These are phyloP conservation scores for Ornithorhynchus anatinus DNA, from an alignment of 2,113 vertebrate species.

Conservation along the genomic window DNA sequence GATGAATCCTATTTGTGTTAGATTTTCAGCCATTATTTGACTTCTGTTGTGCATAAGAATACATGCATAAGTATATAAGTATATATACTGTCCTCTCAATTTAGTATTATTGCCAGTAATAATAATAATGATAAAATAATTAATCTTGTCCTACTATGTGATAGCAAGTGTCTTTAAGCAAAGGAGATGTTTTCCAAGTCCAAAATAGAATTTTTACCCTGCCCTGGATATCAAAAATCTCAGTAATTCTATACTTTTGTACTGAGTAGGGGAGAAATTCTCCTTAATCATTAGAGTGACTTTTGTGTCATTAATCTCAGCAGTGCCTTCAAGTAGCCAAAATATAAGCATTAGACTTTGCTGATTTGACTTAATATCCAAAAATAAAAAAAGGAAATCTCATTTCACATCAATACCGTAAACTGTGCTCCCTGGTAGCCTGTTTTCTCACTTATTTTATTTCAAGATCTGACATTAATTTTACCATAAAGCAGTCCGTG, in stretches of 20 bases:
- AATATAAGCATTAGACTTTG: background rate
- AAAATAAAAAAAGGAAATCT: background rate
- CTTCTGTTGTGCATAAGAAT: no score
- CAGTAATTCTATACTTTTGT: background rate
- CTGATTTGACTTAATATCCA: background rate
- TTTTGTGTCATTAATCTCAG: background rate
- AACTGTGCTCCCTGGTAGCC: background rate
- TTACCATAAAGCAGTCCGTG: background rate
- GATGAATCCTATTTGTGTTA: background rate
- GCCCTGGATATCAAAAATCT: background rate
- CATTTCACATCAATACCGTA: background rate
- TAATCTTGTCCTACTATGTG: background rate
- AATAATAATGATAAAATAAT: background rate
- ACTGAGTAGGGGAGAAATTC: background rate
- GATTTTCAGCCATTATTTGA: background rate
- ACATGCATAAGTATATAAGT: no score
- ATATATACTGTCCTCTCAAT: no score
- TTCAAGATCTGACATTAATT: background rate
- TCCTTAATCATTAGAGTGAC: slow-evolving; percentile 9
- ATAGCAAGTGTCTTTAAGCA: no score
- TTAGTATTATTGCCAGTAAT: background rate
- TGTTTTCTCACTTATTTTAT: background rate
- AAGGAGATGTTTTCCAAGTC: background rate
- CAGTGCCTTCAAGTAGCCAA: slow-evolving; percentile 5
- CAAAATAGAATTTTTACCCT: background rate